Conservation (phyloP, 2,797 vertebrate genomes). For the Smutsia gigantea region DNA sequence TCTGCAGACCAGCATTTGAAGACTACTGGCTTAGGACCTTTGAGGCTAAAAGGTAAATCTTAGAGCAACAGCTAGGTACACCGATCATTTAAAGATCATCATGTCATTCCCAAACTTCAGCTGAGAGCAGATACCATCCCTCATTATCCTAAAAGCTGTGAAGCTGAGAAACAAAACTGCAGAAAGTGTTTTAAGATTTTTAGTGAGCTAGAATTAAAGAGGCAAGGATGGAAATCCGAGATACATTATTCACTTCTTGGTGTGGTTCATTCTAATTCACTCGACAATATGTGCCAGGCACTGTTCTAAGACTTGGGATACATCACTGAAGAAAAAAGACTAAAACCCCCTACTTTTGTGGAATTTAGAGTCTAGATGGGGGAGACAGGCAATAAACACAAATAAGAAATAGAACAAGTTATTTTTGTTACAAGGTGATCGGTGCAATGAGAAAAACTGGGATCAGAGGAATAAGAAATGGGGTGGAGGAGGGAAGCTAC, state of each 20-base stretch:
- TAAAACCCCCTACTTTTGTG: not conserved
- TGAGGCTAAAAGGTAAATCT: constrained; percentile 44
- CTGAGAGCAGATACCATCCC: not conserved
- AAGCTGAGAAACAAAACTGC: constrained; percentile 5
- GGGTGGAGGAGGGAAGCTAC: not conserved
- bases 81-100: not conserved
- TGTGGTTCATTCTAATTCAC: not conserved
- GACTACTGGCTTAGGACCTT: not conserved
- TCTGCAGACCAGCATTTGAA: not conserved
- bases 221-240: not conserved
- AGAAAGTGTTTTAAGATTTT: not conserved
- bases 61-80: not conserved
- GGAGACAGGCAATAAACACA: not conserved
- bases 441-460: not conserved
- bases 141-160: not conserved
- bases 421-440: not conserved
- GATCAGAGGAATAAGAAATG: not conserved
- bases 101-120: constrained; percentile 5
- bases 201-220: not conserved
- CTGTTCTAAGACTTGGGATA: not conserved
- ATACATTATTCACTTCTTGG: not conserved
- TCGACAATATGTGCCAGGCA: not conserved
- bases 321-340: not conserved
- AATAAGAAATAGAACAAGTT: not conserved
- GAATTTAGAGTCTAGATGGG: not conserved